These are phyloP conservation scores for Mylabris sibirica DNA, from an alignment of 2,888 invertebrate genomes.

Conservation along the genomic window DNA sequence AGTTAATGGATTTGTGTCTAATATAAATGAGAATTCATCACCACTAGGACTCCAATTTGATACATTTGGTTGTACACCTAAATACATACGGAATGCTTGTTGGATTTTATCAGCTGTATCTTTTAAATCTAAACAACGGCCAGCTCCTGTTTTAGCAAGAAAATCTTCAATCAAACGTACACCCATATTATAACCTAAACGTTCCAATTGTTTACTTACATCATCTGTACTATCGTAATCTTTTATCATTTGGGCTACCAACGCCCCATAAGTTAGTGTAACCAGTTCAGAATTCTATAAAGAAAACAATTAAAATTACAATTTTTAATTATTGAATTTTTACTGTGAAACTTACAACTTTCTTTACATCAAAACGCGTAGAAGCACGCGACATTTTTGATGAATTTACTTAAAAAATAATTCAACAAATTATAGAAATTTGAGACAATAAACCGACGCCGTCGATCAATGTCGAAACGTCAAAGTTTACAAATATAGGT, in stretches of 20 bases:
- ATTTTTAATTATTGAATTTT: slow-evolving; percentile 14
- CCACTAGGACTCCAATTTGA: slow-evolving; percentile 94
- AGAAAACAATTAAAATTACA: slow-evolving; percentile 15
- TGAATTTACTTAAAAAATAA: neutral
- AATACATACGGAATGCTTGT: slow-evolving; percentile 81
- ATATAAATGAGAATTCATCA: slow-evolving; percentile 95
- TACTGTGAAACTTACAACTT: slow-evolving; percentile 70
- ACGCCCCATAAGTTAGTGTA: slow-evolving; percentile 95
- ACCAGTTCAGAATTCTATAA: slow-evolving; percentile 92
- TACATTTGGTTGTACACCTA: slow-evolving; percentile 91
- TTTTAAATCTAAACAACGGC: slow-evolving; percentile 92
- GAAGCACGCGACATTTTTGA: slow-evolving; percentile 73
- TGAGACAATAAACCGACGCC: neutral
- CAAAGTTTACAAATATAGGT: neutral
- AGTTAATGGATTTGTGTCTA: slow-evolving; percentile 94
- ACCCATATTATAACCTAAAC: slow-evolving; percentile 98
- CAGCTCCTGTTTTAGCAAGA: slow-evolving; percentile 87
- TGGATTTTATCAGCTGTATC: slow-evolving; percentile 97
- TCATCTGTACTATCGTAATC: slow-evolving; percentile 97
- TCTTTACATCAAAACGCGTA: slow-evolving; percentile 76
- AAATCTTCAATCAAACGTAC: slow-evolving; percentile 97
- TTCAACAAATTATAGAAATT: neutral
- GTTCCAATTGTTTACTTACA: slow-evolving; percentile 95
- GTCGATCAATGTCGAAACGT: neutral
- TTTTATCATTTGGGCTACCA: slow-evolving; percentile 96